These are phyloP conservation scores for Mycetomoellerius zeteki DNA, from an alignment of 1,140 invertebrate genomes.

Conservation along the genomic window DNA sequence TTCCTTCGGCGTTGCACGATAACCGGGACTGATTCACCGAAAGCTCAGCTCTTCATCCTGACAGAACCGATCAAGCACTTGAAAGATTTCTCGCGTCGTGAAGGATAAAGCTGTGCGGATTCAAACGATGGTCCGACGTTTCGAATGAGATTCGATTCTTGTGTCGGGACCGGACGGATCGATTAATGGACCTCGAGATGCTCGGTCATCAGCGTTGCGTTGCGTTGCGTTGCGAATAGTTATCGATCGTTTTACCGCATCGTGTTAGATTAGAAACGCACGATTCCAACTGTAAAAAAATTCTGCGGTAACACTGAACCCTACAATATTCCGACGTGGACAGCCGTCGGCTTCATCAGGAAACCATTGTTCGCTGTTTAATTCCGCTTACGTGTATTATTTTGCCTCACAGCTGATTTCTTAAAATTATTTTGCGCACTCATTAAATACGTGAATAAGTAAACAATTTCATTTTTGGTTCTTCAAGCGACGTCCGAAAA, in stretches of 20 bases:
- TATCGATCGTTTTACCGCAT: slow-evolving; percentile 29
- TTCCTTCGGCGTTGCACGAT: neutral
- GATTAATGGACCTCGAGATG: neutral
- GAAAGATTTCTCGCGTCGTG: neutral
- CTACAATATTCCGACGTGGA: neutral
- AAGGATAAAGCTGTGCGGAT: neutral
- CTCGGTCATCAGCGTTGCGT: neutral
- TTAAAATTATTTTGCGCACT: neutral
- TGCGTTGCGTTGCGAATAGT: slow-evolving; percentile 7
- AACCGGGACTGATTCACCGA: neutral
- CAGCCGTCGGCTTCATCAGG: neutral
- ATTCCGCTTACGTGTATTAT: neutral
- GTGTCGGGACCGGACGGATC: neutral
- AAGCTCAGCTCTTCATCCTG: slow-evolving; percentile 48
- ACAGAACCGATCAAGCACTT: neutral
- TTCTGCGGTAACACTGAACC: neutral
- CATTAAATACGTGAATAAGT: neutral
- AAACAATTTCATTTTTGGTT: neutral
- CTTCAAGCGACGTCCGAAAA: neutral
- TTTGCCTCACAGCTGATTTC: slow-evolving; percentile 1
- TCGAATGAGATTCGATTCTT: neutral
- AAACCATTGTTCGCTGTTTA: neutral
- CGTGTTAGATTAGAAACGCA: slow-evolving; percentile 27
- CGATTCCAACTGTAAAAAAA: neutral
- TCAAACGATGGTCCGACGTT: neutral